A percentile compares a stretch with the other conserved stretches of the same genome.
phyloP scores from a whole-genome alignment of 1,140 invertebrate genomes.

The Anadara kagoshimensis region DNA sequence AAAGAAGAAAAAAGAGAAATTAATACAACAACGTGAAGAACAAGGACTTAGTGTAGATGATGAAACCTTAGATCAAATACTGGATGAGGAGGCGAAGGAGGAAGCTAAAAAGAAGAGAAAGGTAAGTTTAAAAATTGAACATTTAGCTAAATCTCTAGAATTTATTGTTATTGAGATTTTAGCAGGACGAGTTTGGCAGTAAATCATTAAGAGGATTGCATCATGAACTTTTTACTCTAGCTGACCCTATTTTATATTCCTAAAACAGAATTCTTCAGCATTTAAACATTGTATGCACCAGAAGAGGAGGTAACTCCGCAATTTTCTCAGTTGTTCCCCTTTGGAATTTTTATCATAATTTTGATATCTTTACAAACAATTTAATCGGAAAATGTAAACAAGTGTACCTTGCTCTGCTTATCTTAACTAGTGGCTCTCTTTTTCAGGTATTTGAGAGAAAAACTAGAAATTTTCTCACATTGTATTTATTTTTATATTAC shows the following conservation, averaged over 20 bases:
- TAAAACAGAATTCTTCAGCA: too few relatives aligned
- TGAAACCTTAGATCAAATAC: conserved; percentile 49
- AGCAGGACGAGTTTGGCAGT: too few relatives aligned
- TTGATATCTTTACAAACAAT: neutral
- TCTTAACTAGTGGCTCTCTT: too few relatives aligned
- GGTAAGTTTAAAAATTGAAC: conserved; percentile 31
- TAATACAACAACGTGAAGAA: conserved; percentile 57
- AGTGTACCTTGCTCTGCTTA: too few relatives aligned
- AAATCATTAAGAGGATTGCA: too few relatives aligned
- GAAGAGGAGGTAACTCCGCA: neutral
- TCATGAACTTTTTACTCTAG: too few relatives aligned
- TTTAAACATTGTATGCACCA: too few relatives aligned
- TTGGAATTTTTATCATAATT: neutral
- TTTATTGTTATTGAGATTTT: neutral
- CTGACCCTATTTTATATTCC: too few relatives aligned
- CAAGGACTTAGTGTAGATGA: conserved; percentile 61
- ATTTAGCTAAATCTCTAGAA: neutral
- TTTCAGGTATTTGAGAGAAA: too few relatives aligned
- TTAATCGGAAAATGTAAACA: neutral
- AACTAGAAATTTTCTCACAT: too few relatives aligned
- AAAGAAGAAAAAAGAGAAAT: conserved; percentile 39
- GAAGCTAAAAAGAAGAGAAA: conserved; percentile 46
- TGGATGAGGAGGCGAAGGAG: conserved; percentile 53
- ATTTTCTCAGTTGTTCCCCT: neutral
- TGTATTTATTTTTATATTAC: conserved; percentile 22